Base-by-base conservation (phyloP, 2,888 invertebrate species). In the Elysia crispata region DNA sequence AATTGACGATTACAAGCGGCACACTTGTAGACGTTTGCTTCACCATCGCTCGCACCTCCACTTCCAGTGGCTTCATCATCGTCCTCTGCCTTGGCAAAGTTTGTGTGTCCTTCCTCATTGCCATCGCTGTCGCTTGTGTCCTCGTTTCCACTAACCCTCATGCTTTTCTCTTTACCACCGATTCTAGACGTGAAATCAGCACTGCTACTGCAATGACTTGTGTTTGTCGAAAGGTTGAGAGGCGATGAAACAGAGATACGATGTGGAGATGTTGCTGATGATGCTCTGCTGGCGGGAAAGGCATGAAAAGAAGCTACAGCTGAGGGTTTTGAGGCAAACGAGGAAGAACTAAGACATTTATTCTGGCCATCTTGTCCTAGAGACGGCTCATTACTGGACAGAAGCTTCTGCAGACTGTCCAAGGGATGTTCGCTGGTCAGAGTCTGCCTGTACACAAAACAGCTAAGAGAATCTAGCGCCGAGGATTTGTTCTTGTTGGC, bases 321-420 rank as follows among this genome's bases (percentile, higher is more conserved):
- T 11, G 41, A 41, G 3, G 41, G 41, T 41, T 41, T 41, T 41
- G 41, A 41, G 11, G 41, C 41, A 41, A 41, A 41, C 73, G 67
- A n/a, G 85, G 73, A 8, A 81, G 75, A 50, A 83, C 82, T 8
- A 73, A 50, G 31, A 66, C 18, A 66, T 66, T 30, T 76, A 87
- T 80, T 76, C 83, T 86, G 69, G 88, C 86, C 82, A 90, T 96
- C 93, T 97, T 97, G 41, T 41, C 41, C 41, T 6, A 11, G 11
- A 41, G 41, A 41, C 11, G 41, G 11, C 85, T 97, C 97, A 93
- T 97, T 98, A 92, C 98, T 98, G 31, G 79, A 74, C 54, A 98
- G 97, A 33, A 98, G 94, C 92, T 98, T 98, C 91, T 98, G 98
- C 78, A 98, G 93, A 0, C 98, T 98, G 28, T 98, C 97, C 87